A percentile compares a stretch with the other conserved stretches of the same genome.
phyloP scores from a whole-genome alignment of 2,888 invertebrate species.

The Athalia circularis region DNA sequence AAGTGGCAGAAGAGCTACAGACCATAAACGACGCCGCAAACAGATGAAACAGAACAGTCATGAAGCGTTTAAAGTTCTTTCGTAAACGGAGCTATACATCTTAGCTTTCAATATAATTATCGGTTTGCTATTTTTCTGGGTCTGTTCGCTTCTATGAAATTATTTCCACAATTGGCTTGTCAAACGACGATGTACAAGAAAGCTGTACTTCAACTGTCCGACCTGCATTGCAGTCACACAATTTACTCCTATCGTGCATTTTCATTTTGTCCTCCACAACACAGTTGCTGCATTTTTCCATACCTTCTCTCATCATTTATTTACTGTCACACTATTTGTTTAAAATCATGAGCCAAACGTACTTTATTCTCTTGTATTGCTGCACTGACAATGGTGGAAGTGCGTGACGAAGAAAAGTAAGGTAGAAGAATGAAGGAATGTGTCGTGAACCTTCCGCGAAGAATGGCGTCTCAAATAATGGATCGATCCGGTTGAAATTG shows the following conservation, averaged over 20 bases:
- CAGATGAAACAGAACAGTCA: no score
- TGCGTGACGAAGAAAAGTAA: conserved; percentile 7
- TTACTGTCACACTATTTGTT: no score
- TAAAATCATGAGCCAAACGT: no score
- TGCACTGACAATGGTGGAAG: not conserved
- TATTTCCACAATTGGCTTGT: conserved; percentile 1
- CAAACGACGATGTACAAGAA: conserved; percentile 24
- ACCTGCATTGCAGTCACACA: not conserved
- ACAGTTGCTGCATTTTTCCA: no score
- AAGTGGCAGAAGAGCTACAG: no score
- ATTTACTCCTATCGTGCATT: not conserved
- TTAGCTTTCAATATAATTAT: conserved; percentile 6
- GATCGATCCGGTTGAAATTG: conserved; percentile 42
- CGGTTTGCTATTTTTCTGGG: not conserved
- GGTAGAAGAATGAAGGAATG: conserved; percentile 12
- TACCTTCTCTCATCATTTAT: no score
- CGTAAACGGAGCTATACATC: not conserved
- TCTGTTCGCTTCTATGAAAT: not conserved
- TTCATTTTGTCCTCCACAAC: not conserved
- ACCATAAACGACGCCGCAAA: no score
- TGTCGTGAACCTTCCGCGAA: conserved; percentile 30
- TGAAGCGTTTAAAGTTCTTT: conserved; percentile 3
- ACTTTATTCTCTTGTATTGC: no score
- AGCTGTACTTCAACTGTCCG: not conserved
- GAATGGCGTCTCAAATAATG: conserved; percentile 41